Base-by-base conservation (phyloP, 2,888 invertebrate genomes). In the Melieria crassipennis region DNA sequence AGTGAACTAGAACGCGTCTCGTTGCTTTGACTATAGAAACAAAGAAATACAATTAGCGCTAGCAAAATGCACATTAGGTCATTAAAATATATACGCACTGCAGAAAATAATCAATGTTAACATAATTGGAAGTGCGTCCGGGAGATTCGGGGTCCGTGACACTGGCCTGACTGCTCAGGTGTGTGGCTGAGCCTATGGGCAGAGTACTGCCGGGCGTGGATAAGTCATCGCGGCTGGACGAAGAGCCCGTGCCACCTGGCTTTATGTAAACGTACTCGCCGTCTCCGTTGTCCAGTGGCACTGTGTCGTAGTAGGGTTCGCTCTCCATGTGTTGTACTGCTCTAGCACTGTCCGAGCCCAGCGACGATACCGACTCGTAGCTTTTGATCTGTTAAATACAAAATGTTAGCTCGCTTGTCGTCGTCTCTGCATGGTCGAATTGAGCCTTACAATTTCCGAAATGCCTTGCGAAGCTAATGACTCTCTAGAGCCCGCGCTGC, bases 61-160 rank as follows among this genome's bases (percentile, higher is more conserved):
- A 3, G 10, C 10, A 58, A 58, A 30, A 16, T 56, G 30, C 9
- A 16, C 13, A 9, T 16, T 5, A 16, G 4, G 16, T 11, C 30
- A 56, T 56, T 5, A 1, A 56, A 30, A 30, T 42, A 42, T 58
- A n/a, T 74, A 89, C 91, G 89, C 85, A 94, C 93, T 93, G 92
- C 86, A 96, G 91, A 81, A 96, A 96, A 86, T 95, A 96, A 87
- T 96, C 95, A 88, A 96, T 95, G 87, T 96, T 96, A 86, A 95
- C 95, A 87, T 96, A 96, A 88, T 96, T 95, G 75, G 94, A 93
- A 77, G 92, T 92, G 80, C 90, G 90, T 80, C 93, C 92, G 68
- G 94, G 94, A 50, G 93, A 93, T 86, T 94, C 93, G 43, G 93
- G 93, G 76, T 91, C 92, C 77, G 88, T 88, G 56, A 85, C 86